phyloP scores from a whole-genome alignment of 2,888 invertebrate species.

The Ormyrus nitidulus region DNA sequence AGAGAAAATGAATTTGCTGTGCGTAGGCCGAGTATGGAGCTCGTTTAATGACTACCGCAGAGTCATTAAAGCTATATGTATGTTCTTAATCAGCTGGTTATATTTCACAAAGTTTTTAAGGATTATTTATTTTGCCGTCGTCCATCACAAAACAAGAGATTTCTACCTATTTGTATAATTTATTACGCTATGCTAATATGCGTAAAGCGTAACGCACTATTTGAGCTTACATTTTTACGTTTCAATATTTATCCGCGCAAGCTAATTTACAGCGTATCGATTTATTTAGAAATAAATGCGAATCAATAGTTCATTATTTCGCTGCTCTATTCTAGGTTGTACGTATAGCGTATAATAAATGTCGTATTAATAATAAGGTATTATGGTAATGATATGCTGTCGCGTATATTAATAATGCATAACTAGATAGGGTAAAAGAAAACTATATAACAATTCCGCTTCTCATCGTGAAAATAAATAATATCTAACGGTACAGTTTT shows the following conservation, averaged over 20 bases:
- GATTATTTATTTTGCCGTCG: conserved; percentile 24
- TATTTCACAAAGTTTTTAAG: conserved; percentile 30
- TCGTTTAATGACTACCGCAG: conserved; percentile 15
- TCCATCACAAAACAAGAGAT: too few relatives aligned
- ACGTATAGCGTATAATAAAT: neutral
- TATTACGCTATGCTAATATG: conserved; percentile 4
- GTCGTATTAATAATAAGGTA: neutral
- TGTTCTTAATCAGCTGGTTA: conserved; percentile 40
- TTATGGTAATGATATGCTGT: neutral
- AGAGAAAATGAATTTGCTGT: conserved; percentile 32
- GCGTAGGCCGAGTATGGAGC: neutral
- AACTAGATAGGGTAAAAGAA: too few relatives aligned
- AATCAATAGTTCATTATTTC: too few relatives aligned
- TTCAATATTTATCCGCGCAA: neutral
- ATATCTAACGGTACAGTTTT: too few relatives aligned
- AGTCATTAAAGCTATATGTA: conserved; percentile 37
- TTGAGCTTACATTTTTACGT: neutral
- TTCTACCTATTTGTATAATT: conserved; percentile 5
- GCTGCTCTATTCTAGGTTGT: too few relatives aligned
- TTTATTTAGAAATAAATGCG: too few relatives aligned
- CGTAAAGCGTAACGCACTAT: neutral
- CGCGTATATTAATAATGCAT: too few relatives aligned
- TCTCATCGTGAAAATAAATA: too few relatives aligned
- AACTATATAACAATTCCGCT: too few relatives aligned
- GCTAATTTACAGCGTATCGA: too few relatives aligned